phyloP scores from a whole-genome alignment of 2,113 vertebrate genomes.

The Saguinus midas region DNA sequence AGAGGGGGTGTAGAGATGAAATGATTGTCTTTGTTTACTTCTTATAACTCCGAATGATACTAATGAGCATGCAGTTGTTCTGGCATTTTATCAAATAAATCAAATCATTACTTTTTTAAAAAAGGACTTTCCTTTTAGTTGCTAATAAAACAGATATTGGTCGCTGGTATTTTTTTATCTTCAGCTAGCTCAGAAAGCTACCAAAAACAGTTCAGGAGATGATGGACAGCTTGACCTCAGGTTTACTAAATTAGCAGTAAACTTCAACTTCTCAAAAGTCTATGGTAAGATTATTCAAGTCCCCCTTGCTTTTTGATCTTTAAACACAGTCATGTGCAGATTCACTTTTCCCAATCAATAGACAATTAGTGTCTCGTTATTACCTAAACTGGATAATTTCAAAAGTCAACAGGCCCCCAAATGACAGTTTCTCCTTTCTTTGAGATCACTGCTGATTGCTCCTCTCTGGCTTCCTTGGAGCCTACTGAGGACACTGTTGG shows the following conservation, averaged over 20 bases:
- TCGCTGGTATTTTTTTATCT: background rate
- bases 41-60: background rate
- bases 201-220: background rate
- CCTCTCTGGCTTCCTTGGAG: background rate
- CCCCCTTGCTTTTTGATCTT: background rate
- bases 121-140: background rate
- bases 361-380: background rate
- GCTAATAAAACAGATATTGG: background rate
- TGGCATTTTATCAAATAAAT: constrained; percentile 7
- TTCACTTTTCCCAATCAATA: background rate
- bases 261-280: background rate
- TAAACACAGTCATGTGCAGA: background rate
- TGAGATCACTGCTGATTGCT: background rate
- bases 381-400: background rate
- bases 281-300: background rate
- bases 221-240: background rate
- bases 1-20: background rate
- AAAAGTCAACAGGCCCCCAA: background rate
- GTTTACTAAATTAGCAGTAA: background rate
- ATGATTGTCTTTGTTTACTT: background rate
- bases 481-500: background rate
- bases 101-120: background rate
- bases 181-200: background rate
- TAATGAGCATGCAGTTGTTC: background rate
- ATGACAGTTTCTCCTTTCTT: background rate